Evolutionary conservation across 2,888 invertebrate species (phyloP).

Genomic region (Lithophane socia): DNA sequence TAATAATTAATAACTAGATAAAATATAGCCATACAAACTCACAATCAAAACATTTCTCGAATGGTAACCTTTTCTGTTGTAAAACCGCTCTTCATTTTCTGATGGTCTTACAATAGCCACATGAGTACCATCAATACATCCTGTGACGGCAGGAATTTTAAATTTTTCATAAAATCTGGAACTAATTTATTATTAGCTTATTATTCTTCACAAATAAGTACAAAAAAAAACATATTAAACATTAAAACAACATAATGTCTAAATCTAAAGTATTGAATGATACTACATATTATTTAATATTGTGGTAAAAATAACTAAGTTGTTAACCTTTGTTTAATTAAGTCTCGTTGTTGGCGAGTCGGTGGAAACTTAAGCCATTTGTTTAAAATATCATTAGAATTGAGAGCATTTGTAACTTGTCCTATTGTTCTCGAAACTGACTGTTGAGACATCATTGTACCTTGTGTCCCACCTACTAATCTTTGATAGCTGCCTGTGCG

Average conservation of each 20-base stretch:
- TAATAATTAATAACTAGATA: too few relatives aligned
- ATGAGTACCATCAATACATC: too few relatives aligned
- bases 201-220: not conserved
- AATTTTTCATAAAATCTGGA: too few relatives aligned
- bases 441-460: constrained; percentile 28
- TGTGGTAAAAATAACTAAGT: not conserved
- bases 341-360: not conserved
- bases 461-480: constrained; percentile 23
- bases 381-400: not conserved
- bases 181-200: not conserved
- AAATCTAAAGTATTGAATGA: constrained; percentile 1
- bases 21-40: too few relatives aligned
- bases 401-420: too few relatives aligned
- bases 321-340: not conserved
- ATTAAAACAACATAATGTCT: not conserved
- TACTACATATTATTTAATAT: not conserved
- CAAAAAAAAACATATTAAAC: not conserved
- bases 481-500: constrained; percentile 23
- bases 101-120: too few relatives aligned
- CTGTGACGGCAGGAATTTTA: too few relatives aligned
- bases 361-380: constrained; percentile 5
- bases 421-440: constrained; percentile 1
- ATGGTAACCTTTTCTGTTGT: too few relatives aligned
- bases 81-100: too few relatives aligned
- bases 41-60: too few relatives aligned